Percentiles rank a stretch among this genome's conserved stretches.
phyloP scores from a whole-genome alignment of 2,113 vertebrate genomes.

The Dinomys branickii region DNA sequence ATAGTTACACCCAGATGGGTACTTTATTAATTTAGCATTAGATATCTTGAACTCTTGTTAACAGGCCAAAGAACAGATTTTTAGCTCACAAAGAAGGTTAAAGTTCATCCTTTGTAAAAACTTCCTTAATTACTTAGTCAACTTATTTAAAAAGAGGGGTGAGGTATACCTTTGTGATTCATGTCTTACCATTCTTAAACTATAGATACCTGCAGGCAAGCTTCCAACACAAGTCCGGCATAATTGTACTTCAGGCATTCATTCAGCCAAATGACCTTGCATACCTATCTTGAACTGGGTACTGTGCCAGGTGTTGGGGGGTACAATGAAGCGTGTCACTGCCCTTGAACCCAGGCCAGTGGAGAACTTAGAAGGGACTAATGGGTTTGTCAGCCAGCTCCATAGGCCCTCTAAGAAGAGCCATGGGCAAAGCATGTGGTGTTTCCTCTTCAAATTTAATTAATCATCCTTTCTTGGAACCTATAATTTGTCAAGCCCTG shows the following conservation, averaged over 20 bases:
- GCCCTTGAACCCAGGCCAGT: not conserved
- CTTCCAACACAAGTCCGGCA: not conserved
- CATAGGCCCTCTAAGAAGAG: not conserved
- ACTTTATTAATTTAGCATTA: not conserved
- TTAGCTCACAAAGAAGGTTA: not conserved
- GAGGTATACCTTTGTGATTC: not conserved
- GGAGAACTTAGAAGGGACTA: not conserved
- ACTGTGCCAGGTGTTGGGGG: not conserved
- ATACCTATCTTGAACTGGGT: not conserved
- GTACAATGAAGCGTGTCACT: not conserved
- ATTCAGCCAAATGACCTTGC: not conserved
- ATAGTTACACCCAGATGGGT: accelerated
- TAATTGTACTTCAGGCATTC: not conserved
- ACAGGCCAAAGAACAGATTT: not conserved
- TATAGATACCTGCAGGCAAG: not conserved
- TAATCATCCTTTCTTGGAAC: not conserved
- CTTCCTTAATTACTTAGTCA: not conserved
- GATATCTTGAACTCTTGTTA: not conserved
- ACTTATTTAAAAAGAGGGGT: not conserved
- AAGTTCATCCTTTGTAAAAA: not conserved
- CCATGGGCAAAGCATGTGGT: not conserved
- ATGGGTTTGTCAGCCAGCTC: not conserved
- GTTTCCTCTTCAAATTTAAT: not conserved
- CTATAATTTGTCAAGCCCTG: not conserved
- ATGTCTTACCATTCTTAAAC: not conserved